Base-by-base conservation (phyloP, 2,113 vertebrate genomes). In the Crotalus tigris region DNA sequence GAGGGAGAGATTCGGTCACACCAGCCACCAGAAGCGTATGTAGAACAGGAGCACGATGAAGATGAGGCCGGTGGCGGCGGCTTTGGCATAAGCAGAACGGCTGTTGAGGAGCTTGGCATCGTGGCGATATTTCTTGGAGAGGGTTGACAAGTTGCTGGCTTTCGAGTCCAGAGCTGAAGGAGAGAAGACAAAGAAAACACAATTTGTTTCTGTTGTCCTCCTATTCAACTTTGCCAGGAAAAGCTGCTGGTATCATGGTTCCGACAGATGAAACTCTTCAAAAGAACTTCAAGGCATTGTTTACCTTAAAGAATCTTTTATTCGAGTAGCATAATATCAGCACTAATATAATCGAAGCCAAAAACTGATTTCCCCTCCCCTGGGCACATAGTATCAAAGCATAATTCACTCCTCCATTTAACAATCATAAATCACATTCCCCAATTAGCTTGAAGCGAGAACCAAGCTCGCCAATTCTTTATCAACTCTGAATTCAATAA, bases 21-120 rank as follows among this genome's bases (percentile, higher is more conserved):
- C 91, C 46, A 95, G 86, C 94, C 94, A 95, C 95, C 95, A 95
- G 26, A 95, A 95, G 61, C 94, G 94, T 24, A 94, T 2, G 55
- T 94, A 95, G 29, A 95, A 89, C n/a, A 95, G 90, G 0, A 94
- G 23, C 29, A 93, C 64, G 26, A 95, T 87, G 23, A 93, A 88
- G 44, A 95, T 85, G 23, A 94, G 29, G 53, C 93, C 89, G 7
- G 94, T 90, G 29, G 94, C 91, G 0, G 94, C 94, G 0, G 87
- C 92, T 59, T 95, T 95, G 91, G 94, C 94, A 3, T 93, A 95
- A 3, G 91, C 88, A 0, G 93, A 94, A 13, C 94, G 94, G 85
- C 92, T 93, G 49, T 92, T 94, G 61, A 94, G 94, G 39, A 94
- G 21, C 44, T 92, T 94, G 88, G 95, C 94, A 8, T 94, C 94